These are phyloP conservation scores for Dimorphilus gyrociliatus DNA, from an alignment of 2,888 invertebrate genomes.

Conservation along the genomic window DNA sequence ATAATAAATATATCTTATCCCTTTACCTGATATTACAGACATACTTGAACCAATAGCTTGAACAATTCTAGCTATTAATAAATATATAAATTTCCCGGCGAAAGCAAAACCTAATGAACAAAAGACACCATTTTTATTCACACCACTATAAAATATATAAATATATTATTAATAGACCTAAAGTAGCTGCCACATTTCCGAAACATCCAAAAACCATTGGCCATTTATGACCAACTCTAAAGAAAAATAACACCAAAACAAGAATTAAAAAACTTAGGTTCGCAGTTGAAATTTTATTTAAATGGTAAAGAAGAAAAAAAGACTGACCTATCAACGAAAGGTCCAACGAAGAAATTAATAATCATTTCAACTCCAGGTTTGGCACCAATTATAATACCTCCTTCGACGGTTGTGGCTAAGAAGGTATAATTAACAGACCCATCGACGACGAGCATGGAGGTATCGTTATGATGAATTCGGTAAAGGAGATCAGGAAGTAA, in stretches of 20 bases:
- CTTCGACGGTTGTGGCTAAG: slow-evolving; percentile 1
- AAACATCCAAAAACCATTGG: slow-evolving; percentile 4
- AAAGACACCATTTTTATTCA: too few species aligned
- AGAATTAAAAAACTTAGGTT: neutral
- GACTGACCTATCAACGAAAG: slow-evolving; percentile 2
- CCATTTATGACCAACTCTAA: slow-evolving; percentile 1
- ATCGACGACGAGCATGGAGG: too few species aligned
- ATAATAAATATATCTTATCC: too few species aligned
- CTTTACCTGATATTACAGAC: slow-evolving; percentile 5
- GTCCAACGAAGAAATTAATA: slow-evolving; percentile 3
- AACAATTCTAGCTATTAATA: slow-evolving; percentile 3
- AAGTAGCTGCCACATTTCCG: slow-evolving; percentile 3
- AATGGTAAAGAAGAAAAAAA: neutral
- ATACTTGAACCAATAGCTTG: slow-evolving; percentile 6
- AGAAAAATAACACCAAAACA: neutral
- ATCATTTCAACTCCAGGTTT: slow-evolving; percentile 4
- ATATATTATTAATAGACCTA: slow-evolving; percentile 3
- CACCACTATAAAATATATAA: too few species aligned
- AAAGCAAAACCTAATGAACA: slow-evolving; percentile 5
- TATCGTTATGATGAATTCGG: too few species aligned
- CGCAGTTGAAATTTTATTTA: neutral
- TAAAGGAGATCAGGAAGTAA: too few species aligned
- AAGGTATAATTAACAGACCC: too few species aligned
- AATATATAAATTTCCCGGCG: slow-evolving; percentile 1
- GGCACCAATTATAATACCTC: slow-evolving; percentile 4